Percentiles rank a stretch among this genome's conserved stretches.
phyloP scores from a whole-genome alignment of 1,140 invertebrate genomes.

The Plutomurus gul region DNA sequence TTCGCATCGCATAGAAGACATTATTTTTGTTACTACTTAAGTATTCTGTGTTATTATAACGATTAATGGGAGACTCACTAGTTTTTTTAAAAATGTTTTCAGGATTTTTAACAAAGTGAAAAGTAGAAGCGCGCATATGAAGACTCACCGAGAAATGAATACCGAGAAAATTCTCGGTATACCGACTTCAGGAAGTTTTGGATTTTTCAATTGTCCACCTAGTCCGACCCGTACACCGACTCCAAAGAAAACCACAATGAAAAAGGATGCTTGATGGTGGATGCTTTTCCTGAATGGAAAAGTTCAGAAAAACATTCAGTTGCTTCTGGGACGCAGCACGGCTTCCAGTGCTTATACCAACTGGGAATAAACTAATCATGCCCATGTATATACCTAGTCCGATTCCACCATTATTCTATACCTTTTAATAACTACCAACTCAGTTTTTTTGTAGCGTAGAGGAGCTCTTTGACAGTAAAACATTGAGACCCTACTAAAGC shows the following conservation, averaged over 20 bases:
- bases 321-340: not conserved
- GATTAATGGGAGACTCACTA: too few relatives aligned
- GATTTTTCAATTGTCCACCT: conserved; percentile 19
- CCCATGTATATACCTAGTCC: not conserved
- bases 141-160: conserved; percentile 74
- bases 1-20: too few relatives aligned
- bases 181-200: conserved; percentile 2
- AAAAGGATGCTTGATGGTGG: conserved; percentile 43
- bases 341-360: not conserved
- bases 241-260: not conserved
- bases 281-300: conserved; percentile 39
- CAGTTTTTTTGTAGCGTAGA: too few relatives aligned
- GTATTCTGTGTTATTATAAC: too few relatives aligned
- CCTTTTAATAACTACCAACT: too few relatives aligned
- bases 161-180: not conserved
- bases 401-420: too few relatives aligned
- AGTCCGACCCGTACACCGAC: not conserved
- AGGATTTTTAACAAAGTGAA: conserved; percentile 97
- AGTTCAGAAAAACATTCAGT: conserved; percentile 24
- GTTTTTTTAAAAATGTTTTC: conserved; percentile 60
- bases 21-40: too few relatives aligned
- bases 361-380: not conserved
- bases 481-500: too few relatives aligned
- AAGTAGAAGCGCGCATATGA: conserved; percentile 97
- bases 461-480: too few relatives aligned